Conservation (phyloP, 2,113 vertebrate genomes). For the Heterotilapia buettikoferi region DNA sequence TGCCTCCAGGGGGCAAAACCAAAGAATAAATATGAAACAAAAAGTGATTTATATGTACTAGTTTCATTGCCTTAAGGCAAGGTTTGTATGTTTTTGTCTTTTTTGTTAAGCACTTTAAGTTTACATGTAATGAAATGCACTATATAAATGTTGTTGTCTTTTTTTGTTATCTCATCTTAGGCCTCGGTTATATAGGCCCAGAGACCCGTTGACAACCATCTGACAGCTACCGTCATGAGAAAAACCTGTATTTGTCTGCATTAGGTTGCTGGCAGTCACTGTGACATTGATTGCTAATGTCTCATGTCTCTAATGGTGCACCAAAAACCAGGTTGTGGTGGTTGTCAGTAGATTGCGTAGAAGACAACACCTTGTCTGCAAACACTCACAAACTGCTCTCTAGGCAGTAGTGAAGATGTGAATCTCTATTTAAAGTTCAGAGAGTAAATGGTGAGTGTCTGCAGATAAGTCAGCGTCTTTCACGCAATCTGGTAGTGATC, state of each 20-base stretch:
- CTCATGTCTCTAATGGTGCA: not conserved
- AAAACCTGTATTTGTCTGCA: not conserved
- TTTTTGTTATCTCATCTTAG: not conserved
- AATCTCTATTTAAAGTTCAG: not conserved
- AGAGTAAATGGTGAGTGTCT: not conserved
- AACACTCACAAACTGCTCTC: not conserved
- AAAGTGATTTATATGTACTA: not conserved
- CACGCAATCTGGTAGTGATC: not conserved
- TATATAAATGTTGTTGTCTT: not conserved
- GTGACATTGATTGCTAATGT: not conserved
- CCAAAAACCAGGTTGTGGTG: not conserved
- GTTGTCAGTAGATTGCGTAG: not conserved
- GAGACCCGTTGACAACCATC: not conserved
- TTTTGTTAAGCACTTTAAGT: rapidly evolving
- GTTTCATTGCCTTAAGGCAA: not conserved
- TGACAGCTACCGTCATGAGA: not conserved
- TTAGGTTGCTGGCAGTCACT: not conserved
- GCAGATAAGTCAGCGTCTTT: not conserved
- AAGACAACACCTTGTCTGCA: not conserved
- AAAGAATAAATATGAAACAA: not conserved
- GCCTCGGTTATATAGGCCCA: not conserved
- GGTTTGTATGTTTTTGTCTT: not conserved
- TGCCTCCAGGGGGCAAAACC: not conserved
- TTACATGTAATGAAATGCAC: not conserved
- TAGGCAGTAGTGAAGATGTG: not conserved